Conservation (phyloP, 2,113 vertebrate genomes). For the Perognathus longimembris region DNA sequence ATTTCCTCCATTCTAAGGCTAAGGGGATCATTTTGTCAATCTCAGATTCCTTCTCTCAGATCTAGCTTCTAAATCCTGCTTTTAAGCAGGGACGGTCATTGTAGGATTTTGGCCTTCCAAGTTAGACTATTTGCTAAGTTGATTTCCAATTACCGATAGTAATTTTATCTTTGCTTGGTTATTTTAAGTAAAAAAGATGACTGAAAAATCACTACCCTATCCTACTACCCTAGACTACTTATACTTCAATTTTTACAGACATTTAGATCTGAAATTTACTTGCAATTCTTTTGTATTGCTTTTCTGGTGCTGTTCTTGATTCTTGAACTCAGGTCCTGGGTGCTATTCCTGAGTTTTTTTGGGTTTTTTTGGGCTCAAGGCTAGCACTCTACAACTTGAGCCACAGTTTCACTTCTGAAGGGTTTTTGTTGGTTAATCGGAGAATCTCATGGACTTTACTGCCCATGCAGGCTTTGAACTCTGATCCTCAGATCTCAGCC, state of each 20-base stretch:
- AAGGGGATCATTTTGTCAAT: neutral
- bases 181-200: constrained; percentile 5
- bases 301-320: neutral
- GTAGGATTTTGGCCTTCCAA: neutral
- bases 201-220: neutral
- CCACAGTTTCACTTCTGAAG: too few relatives aligned
- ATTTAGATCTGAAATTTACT: constrained; percentile 36
- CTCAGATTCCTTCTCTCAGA: neutral
- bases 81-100: neutral
- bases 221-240: neutral
- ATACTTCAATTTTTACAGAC: neutral
- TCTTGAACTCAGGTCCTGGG: too few relatives aligned
- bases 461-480: too few relatives aligned
- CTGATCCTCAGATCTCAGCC: too few relatives aligned
- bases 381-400: too few relatives aligned
- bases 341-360: too few relatives aligned
- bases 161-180: constrained; percentile 24
- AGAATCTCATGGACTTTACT: too few relatives aligned
- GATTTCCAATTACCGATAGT: neutral
- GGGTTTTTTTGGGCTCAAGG: too few relatives aligned
- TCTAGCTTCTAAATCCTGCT: neutral
- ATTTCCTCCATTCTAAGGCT: neutral
- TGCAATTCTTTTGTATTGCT: neutral
- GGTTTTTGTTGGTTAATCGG: too few relatives aligned
- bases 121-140: neutral